These are phyloP conservation scores for Notodonta ziczac DNA, from an alignment of 2,888 invertebrate species.

Conservation along the genomic window DNA sequence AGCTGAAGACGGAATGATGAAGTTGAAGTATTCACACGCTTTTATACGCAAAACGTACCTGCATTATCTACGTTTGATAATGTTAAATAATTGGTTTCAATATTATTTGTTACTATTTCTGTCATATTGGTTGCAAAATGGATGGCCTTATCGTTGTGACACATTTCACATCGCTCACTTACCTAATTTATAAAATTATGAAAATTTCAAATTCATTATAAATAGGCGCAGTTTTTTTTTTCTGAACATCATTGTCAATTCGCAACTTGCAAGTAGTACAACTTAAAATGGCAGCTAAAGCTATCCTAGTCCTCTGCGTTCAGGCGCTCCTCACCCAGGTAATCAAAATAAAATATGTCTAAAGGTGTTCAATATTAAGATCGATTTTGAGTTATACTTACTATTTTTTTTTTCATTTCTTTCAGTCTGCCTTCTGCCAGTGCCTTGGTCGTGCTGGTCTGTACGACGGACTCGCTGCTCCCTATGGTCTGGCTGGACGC, in stretches of 20 bases:
- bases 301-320: slow-evolving; percentile 20
- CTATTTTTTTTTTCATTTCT: background rate
- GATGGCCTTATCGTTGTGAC: no score
- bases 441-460: slow-evolving; percentile 14
- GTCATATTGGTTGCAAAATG: background rate
- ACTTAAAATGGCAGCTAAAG: slow-evolving; percentile 15
- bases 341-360: no score
- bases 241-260: background rate
- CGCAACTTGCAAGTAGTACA: background rate
- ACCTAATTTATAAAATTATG: no score
- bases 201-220: background rate
- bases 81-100: background rate
- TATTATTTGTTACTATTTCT: background rate
- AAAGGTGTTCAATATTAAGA: background rate
- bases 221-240: background rate
- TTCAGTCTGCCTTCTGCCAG: slow-evolving; percentile 21
- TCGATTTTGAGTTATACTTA: background rate
- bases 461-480: background rate
- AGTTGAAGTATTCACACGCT: background rate
- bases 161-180: no score
- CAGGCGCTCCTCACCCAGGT: slow-evolving; percentile 14
- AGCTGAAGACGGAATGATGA: slow-evolving; percentile 10
- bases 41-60: background rate
- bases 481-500: slow-evolving; percentile 10
- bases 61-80: background rate